Conservation (phyloP, 1,140 invertebrate genomes). For the Lethocerus indicus region DNA sequence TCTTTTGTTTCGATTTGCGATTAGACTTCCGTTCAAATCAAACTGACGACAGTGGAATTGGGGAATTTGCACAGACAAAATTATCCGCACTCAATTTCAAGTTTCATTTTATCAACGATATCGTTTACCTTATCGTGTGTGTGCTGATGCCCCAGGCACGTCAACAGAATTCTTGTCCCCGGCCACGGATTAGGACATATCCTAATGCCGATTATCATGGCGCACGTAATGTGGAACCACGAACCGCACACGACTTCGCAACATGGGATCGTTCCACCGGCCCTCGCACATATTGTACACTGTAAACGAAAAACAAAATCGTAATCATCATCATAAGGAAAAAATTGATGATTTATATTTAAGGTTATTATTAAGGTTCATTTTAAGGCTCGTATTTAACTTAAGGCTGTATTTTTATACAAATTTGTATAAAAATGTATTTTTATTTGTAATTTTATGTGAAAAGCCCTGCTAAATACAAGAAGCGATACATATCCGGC, state of each 20-base stretch:
- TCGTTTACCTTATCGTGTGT: slow-evolving; percentile 23
- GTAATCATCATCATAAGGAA: too few species aligned
- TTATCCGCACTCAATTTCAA: not conserved
- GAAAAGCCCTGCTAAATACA: too few species aligned
- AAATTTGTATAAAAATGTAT: too few species aligned
- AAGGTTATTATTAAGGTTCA: too few species aligned
- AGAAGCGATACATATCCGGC: too few species aligned
- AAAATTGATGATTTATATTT: too few species aligned
- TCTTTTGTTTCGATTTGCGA: not conserved
- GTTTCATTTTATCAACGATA: not conserved
- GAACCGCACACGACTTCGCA: slow-evolving; percentile 24
- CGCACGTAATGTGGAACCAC: slow-evolving; percentile 33
- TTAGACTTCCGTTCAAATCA: not conserved
- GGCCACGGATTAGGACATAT: slow-evolving; percentile 26
- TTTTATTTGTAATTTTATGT: slow-evolving; percentile 22
- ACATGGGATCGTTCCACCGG: slow-evolving; percentile 28
- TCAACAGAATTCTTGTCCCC: slow-evolving; percentile 29
- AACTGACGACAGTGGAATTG: not conserved
- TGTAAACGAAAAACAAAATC: slow-evolving; percentile 10
- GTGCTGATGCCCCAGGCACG: slow-evolving; percentile 28
- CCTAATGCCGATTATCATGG: slow-evolving; percentile 25
- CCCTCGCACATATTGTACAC: slow-evolving; percentile 12
- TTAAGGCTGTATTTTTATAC: slow-evolving; percentile 15
- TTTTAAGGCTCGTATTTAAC: too few species aligned
- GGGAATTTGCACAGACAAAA: not conserved